Base-by-base conservation (phyloP, 2,113 vertebrate species). In the Mesocricetus auratus region DNA sequence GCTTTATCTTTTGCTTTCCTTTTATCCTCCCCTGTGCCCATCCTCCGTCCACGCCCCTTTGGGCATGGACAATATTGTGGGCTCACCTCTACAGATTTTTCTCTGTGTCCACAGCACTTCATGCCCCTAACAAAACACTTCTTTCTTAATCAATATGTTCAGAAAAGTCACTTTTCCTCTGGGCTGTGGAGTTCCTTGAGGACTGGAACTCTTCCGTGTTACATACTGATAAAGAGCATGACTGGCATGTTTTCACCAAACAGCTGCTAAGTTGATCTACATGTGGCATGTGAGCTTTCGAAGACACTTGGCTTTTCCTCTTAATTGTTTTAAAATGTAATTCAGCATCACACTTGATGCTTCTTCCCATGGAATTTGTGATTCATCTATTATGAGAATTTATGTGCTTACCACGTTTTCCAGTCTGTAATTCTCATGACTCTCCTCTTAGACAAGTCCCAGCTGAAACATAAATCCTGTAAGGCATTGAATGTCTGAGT, bases 241-340 rank as follows among this genome's bases (percentile, higher is more conserved):
- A 68, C 47, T 33, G 26, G 1, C 91, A 19, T 45, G n/a, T 91
- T 68, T 75, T 93, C 66, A 93, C 73, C n/a, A 90, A 66, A 93
- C 22, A 79, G 50, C 45, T 86, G 53, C 86, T 88, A 77, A 96
- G 33, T 15, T 79, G 42, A 83, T 90, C 7, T 53, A 7, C 56
- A 79, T 89, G 60, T 33, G 42, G 78, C 21, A 19, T 45, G 31
- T n/a, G 86, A 50, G 75, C 58, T 68, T 93, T 42, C 39, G 36
- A 47, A 94, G 74, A 88, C 4, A 42, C 16, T 64, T 58, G 83
- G 26, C 53, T 93, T 92, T 58, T 89, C 39, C 42, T 85, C 68
- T 68, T 87, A 73, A 87, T 69, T 45, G 91, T 22, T 90, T 93
- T 39, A 58, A 69, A 85, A 64, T 94, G 91, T 97, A 66, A 64